These are phyloP conservation scores for Pinna nobilis DNA, from an alignment of 1,140 invertebrate genomes.

Conservation along the genomic window DNA sequence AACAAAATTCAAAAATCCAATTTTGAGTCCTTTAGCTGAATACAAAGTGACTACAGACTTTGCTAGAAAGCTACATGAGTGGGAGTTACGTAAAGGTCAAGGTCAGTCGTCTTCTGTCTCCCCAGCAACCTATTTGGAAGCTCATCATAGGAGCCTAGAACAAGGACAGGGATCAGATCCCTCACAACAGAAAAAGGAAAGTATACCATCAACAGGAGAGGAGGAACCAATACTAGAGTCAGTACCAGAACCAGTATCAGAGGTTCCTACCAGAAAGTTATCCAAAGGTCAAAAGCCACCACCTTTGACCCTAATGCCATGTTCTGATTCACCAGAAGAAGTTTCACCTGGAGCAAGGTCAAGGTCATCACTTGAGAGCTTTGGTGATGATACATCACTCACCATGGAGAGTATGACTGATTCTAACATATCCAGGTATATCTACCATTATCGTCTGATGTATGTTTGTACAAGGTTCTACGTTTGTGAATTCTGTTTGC, in stretches of 20 bases:
- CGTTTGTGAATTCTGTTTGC: too few species aligned
- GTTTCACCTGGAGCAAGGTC: constrained; percentile 46
- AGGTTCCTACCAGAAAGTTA: neutral
- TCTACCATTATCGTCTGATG: neutral
- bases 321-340: constrained; percentile 64
- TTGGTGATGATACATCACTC: constrained; percentile 57
- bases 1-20: constrained; percentile 55
- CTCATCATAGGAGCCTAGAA: constrained; percentile 52
- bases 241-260: neutral
- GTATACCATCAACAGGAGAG: constrained; percentile 1
- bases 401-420: constrained; percentile 62
- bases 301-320: constrained; percentile 59
- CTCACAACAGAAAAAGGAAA: constrained; percentile 22
- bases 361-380: constrained; percentile 55
- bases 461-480: too few species aligned
- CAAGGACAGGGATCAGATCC: constrained; percentile 22
- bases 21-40: constrained; percentile 59
- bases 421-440: constrained; percentile 64
- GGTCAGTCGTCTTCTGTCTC: constrained; percentile 50
- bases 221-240: neutral
- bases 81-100: constrained; percentile 82
- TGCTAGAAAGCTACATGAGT: constrained; percentile 91
- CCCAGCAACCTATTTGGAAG: constrained; percentile 58
- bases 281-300: constrained; percentile 54
- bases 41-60: constrained; percentile 86